A percentile compares a stretch with the other conserved stretches of the same genome.
These are phyloP conservation scores for Camptogramma bilineatum DNA, from an alignment of 2,888 invertebrate species.

Conservation along the genomic window DNA sequence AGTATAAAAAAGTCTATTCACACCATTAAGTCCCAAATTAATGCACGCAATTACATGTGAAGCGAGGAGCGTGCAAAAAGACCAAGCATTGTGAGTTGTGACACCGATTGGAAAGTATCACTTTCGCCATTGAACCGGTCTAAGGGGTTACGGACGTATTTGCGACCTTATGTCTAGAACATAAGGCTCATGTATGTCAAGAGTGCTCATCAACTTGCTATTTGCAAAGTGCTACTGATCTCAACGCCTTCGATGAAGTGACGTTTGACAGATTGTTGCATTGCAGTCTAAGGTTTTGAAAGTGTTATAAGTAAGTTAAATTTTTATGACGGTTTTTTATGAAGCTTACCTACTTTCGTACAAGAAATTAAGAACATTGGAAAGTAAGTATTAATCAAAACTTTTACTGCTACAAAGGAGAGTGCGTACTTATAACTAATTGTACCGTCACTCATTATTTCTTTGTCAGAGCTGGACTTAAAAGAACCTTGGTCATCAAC, in stretches of 20 bases:
- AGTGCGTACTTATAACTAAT: neutral
- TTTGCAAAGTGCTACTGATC: constrained; percentile 17
- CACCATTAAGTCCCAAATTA: constrained; percentile 5
- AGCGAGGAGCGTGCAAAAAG: constrained; percentile 57
- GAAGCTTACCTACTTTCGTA: constrained; percentile 5
- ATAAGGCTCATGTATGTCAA: constrained; percentile 16
- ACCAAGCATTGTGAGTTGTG: constrained; percentile 48
- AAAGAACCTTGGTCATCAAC: neutral
- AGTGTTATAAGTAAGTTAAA: neutral
- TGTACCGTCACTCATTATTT: neutral
- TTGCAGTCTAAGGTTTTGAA: constrained; percentile 2
- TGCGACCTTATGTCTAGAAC: constrained; percentile 12
- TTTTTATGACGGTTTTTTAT: neutral
- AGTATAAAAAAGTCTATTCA: neutral
- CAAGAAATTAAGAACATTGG: constrained; percentile 4
- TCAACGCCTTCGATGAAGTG: constrained; percentile 10
- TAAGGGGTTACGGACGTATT: constrained; percentile 35
- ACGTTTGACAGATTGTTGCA: constrained; percentile 4
- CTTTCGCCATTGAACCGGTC: constrained; percentile 61
- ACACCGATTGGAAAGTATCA: constrained; percentile 65
- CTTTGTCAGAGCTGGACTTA: neutral
- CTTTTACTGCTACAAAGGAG: neutral
- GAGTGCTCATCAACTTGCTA: constrained; percentile 29
- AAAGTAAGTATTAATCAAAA: neutral
- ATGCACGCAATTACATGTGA: constrained; percentile 31